Evolutionary conservation across 2,113 vertebrate genomes (phyloP), one percentile per base, ranked within the genome.

Genomic region (Anolis carolinensis): DNA sequence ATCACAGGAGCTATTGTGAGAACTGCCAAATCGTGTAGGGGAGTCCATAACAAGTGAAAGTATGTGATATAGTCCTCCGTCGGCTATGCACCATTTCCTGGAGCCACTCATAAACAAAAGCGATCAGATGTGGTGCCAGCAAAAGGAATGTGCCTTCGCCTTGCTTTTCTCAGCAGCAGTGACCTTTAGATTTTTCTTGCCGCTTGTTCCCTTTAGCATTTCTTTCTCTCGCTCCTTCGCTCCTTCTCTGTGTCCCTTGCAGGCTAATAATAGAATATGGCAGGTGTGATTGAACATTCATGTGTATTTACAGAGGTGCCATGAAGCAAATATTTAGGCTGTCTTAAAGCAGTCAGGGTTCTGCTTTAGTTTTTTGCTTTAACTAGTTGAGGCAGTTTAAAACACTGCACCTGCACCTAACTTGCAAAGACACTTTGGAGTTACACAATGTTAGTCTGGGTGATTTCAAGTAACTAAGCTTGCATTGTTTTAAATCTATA

Each of bases 241-340:
- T 71, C 6, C 39, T 52, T 7, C 75, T 76, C 2, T 82, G 3
- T 14, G 25, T 88, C 83, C 71, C 79, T 91, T 85, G 72, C 72
- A 81, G 34, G 32, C 67, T 88, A 79, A 87, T 93, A 79, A 83
- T 92, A 75, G 78, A 81, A 23, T 81, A 82, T 92, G 88, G 92
- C 79, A 92, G 72, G 63, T 88, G 87, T 81, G 90, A 82, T 85
- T 3, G n/a, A 82, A 71, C 83, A 65, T 79, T 68, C 81, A 65
- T 88, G 72, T 91, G 2, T 91, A 68, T 92, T 90, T 93, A 59
- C 34, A 88, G 39, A 77, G 25, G 5, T 82, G 79, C 81, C 83
- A 23, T 0, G 1, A 59, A 87, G 79, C 36, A 88, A 87, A 88
- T 82, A 90, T 34, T 87, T 90, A 50, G 81, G 50, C 48, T 82